These are phyloP conservation scores for Vicugna pacos DNA, from an alignment of 2,113 vertebrate genomes.

Conservation along the genomic window DNA sequence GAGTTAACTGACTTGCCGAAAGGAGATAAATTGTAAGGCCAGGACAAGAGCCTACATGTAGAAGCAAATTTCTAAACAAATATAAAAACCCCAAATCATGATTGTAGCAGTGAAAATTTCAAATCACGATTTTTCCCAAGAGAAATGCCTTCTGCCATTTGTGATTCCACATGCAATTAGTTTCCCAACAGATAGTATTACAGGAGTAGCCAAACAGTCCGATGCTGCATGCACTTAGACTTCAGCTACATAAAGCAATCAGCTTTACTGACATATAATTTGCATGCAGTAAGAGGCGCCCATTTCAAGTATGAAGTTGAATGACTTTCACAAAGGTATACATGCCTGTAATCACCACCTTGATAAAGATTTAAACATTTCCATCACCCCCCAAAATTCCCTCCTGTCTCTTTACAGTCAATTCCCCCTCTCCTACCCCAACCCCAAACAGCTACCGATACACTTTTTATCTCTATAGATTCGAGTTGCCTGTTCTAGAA, in stretches of 20 bases:
- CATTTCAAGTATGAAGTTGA: constrained; percentile 14
- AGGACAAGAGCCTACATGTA: neutral
- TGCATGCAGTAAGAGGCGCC: neutral
- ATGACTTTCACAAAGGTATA: neutral
- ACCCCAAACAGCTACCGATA: neutral
- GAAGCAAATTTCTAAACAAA: constrained; percentile 48
- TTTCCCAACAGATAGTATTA: neutral
- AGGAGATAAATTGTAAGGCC: neutral
- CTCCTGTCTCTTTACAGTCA: neutral
- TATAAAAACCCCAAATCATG: neutral
- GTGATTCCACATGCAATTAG: neutral
- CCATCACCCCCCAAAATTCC: neutral
- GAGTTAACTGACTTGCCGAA: constrained; percentile 21
- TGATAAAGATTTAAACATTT: neutral
- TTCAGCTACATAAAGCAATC: neutral
- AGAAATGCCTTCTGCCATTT: neutral
- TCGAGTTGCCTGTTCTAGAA: neutral
- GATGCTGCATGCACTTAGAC: neutral
- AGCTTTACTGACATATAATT: neutral
- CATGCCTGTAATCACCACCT: neutral
- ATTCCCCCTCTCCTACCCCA: accelerated
- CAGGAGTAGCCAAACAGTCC: neutral
- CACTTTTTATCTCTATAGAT: neutral
- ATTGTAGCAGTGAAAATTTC: constrained; percentile 21
- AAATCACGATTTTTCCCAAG: neutral